A percentile compares a stretch with the other conserved stretches of the same genome.
phyloP scores from a whole-genome alignment of 2,888 invertebrate genomes.

The Heteromyza rotundicornis region DNA sequence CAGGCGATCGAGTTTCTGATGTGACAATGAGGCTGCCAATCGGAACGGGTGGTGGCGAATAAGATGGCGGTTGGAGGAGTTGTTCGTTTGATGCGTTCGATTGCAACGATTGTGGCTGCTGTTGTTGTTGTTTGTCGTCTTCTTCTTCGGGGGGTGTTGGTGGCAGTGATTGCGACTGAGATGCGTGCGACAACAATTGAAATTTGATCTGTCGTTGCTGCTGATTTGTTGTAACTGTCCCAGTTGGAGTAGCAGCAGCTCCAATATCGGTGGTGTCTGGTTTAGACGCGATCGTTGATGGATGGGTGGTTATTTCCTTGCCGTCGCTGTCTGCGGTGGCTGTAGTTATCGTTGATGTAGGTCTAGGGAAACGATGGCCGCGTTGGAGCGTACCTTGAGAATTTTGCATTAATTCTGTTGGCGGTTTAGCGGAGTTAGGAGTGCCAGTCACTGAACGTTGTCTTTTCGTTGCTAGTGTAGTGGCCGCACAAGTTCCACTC shows the following conservation, averaged over 20 bases:
- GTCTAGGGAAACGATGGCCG: slow-evolving; percentile 55
- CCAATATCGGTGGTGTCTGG: too few relatives aligned
- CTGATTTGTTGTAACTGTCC: slow-evolving; percentile 11
- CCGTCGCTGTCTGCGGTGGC: slow-evolving; percentile 22
- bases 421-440: slow-evolving; percentile 31
- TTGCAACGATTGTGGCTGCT: slow-evolving; percentile 1
- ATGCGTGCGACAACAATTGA: slow-evolving; percentile 26
- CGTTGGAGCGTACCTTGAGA: slow-evolving; percentile 45
- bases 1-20: slow-evolving; percentile 24
- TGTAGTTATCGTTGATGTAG: slow-evolving; percentile 30
- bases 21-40: slow-evolving; percentile 7
- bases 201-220: slow-evolving; percentile 32
- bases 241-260: not conserved
- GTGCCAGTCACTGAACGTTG: slow-evolving; percentile 30
- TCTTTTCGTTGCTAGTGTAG: slow-evolving; percentile 22
- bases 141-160: slow-evolving; percentile 7
- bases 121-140: slow-evolving; percentile 1
- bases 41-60: slow-evolving; percentile 22
- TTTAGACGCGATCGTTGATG: slow-evolving; percentile 1
- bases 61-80: slow-evolving; percentile 19
- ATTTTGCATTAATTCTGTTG: slow-evolving; percentile 41
- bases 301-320: slow-evolving; percentile 16
- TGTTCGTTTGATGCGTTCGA: slow-evolving; percentile 14
- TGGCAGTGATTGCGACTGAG: slow-evolving; percentile 10
- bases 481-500: not conserved